These are phyloP conservation scores for Pollenia amentaria DNA, from an alignment of 2,888 invertebrate genomes.

Conservation along the genomic window DNA sequence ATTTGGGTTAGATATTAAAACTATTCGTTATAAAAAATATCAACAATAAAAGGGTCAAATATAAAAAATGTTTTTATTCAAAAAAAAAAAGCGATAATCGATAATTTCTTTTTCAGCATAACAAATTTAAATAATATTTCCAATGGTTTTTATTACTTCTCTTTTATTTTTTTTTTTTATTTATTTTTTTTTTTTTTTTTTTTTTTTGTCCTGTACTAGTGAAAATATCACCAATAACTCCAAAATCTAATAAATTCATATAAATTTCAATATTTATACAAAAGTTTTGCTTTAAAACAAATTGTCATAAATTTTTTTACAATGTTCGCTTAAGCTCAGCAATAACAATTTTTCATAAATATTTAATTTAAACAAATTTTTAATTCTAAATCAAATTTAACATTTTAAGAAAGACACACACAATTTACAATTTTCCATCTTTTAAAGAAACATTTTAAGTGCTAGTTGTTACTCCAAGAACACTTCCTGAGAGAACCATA, in stretches of 20 bases:
- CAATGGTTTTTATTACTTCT: too few species aligned
- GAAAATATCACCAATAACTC: too few species aligned
- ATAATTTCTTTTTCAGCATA: too few species aligned
- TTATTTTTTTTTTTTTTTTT: too few species aligned
- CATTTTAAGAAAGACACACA: slow-evolving; percentile 16
- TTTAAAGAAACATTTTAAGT: slow-evolving; percentile 11
- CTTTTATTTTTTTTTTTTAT: too few species aligned
- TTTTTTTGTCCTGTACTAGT: too few species aligned
- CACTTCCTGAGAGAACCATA: not conserved
- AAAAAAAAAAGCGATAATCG: too few species aligned
- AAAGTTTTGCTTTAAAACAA: not conserved
- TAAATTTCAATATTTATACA: too few species aligned
- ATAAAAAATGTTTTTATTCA: too few species aligned
- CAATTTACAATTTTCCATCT: slow-evolving; percentile 25
- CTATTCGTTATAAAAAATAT: not conserved
- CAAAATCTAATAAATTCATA: too few species aligned
- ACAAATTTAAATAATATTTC: too few species aligned
- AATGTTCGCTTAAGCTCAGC: not conserved
- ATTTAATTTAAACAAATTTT: slow-evolving; percentile 24
- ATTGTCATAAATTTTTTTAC: slow-evolving; percentile 3
- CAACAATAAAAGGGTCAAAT: not conserved
- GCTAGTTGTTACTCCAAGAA: slow-evolving; percentile 8
- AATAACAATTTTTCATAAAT: slow-evolving; percentile 44
- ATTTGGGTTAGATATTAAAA: not conserved
- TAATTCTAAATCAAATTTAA: slow-evolving; percentile 41